A percentile compares a stretch with the other conserved stretches of the same genome.
phyloP scores from a whole-genome alignment of 2,888 invertebrate species.

The Phragmatobia fuliginosa region DNA sequence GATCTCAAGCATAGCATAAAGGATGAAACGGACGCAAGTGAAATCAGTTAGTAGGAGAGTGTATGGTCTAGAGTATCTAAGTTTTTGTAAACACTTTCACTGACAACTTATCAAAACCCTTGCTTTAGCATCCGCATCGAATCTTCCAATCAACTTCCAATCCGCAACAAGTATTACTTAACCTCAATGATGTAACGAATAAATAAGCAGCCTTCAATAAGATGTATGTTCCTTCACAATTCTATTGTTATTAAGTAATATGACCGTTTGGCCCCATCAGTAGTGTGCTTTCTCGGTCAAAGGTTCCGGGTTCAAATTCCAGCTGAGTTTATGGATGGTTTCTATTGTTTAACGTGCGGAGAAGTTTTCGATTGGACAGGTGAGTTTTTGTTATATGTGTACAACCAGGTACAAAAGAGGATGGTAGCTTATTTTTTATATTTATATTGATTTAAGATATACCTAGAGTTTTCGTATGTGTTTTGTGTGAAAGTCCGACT shows the following conservation, averaged over 20 bases:
- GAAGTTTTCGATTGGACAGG: conserved; percentile 39
- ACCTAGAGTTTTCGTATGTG: no score
- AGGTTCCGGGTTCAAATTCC: conserved; percentile 50
- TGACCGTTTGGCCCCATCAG: conserved; percentile 47
- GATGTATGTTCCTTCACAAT: conserved; percentile 43
- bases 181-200: conserved; percentile 34
- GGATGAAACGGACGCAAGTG: no score
- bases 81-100: background rate
- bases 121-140: conserved; percentile 20
- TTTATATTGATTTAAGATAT: no score
- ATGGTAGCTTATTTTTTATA: background rate
- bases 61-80: background rate
- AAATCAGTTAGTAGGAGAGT: no score
- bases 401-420: conserved; percentile 14
- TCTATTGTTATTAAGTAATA: conserved; percentile 52
- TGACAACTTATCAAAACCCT: conserved; percentile 21
- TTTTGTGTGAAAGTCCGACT: no score
- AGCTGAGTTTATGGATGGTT: conserved; percentile 48
- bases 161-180: conserved; percentile 42
- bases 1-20: no score
- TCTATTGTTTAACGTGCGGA: conserved; percentile 45
- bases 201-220: conserved; percentile 38
- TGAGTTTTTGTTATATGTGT: conserved; percentile 23
- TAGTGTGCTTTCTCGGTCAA: conserved; percentile 50
- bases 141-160: conserved; percentile 37